Evolutionary conservation across 2,888 invertebrate species (phyloP).

Genomic region (Trimorus sp.): DNA sequence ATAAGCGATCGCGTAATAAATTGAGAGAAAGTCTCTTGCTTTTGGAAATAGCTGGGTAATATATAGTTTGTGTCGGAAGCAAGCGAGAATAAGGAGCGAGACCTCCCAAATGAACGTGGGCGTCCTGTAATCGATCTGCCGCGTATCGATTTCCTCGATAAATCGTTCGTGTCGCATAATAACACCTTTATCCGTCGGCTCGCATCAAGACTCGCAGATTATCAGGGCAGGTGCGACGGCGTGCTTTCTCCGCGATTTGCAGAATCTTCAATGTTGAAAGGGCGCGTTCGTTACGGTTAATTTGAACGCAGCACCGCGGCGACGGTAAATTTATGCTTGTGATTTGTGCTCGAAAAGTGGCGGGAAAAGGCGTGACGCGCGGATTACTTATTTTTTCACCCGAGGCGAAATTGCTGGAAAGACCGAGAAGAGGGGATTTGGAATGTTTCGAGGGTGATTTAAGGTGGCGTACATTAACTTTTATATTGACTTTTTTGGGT

Average conservation of each 20-base stretch:
- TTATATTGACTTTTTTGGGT: too few species aligned
- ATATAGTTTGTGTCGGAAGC: constrained; percentile 50
- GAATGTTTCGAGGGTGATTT: too few species aligned
- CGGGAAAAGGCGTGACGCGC: neutral
- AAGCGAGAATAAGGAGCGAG: constrained; percentile 49
- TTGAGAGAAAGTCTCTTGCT: constrained; percentile 58
- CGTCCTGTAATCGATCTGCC: constrained; percentile 66
- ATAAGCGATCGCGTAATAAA: constrained; percentile 60
- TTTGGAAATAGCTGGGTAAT: constrained; percentile 63
- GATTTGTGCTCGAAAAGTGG: neutral
- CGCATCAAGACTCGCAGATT: constrained; percentile 43
- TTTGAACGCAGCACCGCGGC: neutral
- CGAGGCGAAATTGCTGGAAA: too few species aligned
- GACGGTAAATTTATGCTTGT: neutral
- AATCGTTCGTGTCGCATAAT: constrained; percentile 67
- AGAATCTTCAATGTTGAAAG: constrained; percentile 1
- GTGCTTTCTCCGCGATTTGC: constrained; percentile 45
- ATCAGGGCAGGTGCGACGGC: constrained; percentile 57
- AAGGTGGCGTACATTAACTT: too few species aligned
- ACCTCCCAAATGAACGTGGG: constrained; percentile 63
- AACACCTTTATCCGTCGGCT: constrained; percentile 62
- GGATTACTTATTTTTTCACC: constrained; percentile 4
- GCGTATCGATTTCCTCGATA: constrained; percentile 65
- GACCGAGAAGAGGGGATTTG: too few species aligned
- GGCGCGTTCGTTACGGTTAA: constrained; percentile 1